Conservation (phyloP, 2,113 vertebrate genomes). For the Desmodus rotundus region DNA sequence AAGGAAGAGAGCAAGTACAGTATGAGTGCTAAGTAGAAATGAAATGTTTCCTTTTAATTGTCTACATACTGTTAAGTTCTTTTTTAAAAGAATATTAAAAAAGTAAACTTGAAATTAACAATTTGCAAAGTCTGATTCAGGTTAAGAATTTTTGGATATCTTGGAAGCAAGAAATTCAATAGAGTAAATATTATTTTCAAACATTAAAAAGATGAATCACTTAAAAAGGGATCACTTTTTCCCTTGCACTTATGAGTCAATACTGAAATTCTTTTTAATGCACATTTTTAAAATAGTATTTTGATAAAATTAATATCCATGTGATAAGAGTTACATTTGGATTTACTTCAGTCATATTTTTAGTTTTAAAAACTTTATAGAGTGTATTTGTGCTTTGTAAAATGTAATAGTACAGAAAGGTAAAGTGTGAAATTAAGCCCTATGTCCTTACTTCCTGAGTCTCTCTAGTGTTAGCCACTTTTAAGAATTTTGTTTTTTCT, state of each 20-base stretch:
- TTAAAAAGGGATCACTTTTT: not conserved
- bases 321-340: not conserved
- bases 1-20: not conserved
- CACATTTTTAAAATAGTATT: not conserved
- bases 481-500: conserved; percentile 18
- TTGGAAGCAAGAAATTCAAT: not conserved
- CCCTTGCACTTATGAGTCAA: not conserved
- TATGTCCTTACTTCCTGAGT: not conserved
- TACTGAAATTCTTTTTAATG: conserved; percentile 19
- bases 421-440: not conserved
- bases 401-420: not conserved
- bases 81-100: conserved; percentile 5
- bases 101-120: not conserved
- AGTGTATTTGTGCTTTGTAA: conserved; percentile 27
- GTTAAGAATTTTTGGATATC: conserved; percentile 3
- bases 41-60: not conserved
- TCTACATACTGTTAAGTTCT: not conserved
- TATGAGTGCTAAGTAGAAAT: conserved; percentile 18
- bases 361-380: not conserved
- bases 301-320: conserved; percentile 23
- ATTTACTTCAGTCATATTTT: conserved; percentile 11
- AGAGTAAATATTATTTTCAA: not conserved
- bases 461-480: not conserved
- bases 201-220: conserved; percentile 5
- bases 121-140: conserved; percentile 18